phyloP scores from a whole-genome alignment of 2,888 invertebrate species.

The Augiades crinisus region DNA sequence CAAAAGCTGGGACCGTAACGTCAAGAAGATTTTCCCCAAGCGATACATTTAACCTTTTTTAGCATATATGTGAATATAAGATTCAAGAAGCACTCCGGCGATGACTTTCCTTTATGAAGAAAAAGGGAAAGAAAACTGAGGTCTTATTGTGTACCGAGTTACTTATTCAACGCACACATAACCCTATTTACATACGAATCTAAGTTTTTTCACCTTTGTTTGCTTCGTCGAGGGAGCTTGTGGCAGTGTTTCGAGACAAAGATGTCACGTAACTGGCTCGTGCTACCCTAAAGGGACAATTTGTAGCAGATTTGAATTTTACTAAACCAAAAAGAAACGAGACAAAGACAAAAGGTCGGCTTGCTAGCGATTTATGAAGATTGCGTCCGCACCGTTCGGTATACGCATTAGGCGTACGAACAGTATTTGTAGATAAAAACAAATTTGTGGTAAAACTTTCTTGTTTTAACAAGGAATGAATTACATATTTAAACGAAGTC shows the following conservation, averaged over 20 bases:
- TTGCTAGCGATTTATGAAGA: conserved; percentile 68
- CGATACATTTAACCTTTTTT: conserved; percentile 37
- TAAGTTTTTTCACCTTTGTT: conserved; percentile 53
- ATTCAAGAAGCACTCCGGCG: conserved; percentile 29
- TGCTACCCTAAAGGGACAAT: conserved; percentile 56
- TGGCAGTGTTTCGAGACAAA: conserved; percentile 45
- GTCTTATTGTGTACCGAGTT: conserved; percentile 31
- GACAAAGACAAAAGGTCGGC: conserved; percentile 70
- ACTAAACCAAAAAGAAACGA: conserved; percentile 61
- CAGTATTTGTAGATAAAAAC: conserved; percentile 3
- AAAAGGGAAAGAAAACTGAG: conserved; percentile 22
- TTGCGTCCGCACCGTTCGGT: conserved; percentile 47
- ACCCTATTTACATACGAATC: conserved; percentile 55
- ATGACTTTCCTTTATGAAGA: conserved; percentile 39
- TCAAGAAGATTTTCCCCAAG: conserved; percentile 31
- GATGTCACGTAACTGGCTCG: conserved; percentile 43
- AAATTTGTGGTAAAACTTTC: too few species aligned
- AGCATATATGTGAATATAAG: conserved; percentile 27
- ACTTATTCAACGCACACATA: conserved; percentile 56
- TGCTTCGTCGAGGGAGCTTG: conserved; percentile 43
- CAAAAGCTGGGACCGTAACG: conserved; percentile 33
- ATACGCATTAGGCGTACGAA: conserved; percentile 19
- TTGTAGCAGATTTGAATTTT: conserved; percentile 67
- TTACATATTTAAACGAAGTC: too few species aligned
- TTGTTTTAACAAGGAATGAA: too few species aligned